Evolutionary conservation across 2,113 vertebrate genomes (phyloP), one percentile per base, ranked within the genome.

Genomic region (Formicarius rufipectus): DNA sequence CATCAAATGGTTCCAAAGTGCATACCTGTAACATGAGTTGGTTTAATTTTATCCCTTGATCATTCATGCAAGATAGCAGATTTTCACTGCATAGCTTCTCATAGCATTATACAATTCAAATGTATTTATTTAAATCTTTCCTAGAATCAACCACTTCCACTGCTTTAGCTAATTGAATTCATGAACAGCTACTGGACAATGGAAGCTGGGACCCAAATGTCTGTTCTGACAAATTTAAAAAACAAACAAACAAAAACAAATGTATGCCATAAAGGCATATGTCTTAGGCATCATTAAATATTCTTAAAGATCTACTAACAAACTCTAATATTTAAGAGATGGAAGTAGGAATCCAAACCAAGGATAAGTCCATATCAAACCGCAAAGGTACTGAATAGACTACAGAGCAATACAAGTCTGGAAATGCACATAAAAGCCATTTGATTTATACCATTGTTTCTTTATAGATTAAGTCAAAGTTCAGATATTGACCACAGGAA

Each of bases 11-110:
- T 56, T 93, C 79, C 60, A 93, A 78, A 77, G 33, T 1, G 2
- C 55, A 55, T 44, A 88, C 75, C 81, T 90, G 59, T 67, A 95
- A 91, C 40, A 68, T 8, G 11, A 84, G 63, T 19, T 69, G 37
- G 20, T 81, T 91, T 95, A 73, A 95, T 90, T 95, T 85, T 84
- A 92, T 76, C 67, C 24, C 58, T 55, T 91, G 58, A 73, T 88
- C 40, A 71, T 62, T 81, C 59, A 83, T 14, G 31, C 52, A 94
- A 86, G 55, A 67, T 47, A 76, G 55, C 50, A 97, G 58, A 83
- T 83, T 90, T 93, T 80, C 50, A 80, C 79, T 79, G 82, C 8
- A n/a, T 14, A 71, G 63, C 31, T 90, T 85, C 37, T 23, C 16
- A 45, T 14, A 20, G 40, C 47, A 50, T 47, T 73, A 7, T 33